Base-by-base conservation (phyloP, 2,113 vertebrate species). In the Lycaon pictus region DNA sequence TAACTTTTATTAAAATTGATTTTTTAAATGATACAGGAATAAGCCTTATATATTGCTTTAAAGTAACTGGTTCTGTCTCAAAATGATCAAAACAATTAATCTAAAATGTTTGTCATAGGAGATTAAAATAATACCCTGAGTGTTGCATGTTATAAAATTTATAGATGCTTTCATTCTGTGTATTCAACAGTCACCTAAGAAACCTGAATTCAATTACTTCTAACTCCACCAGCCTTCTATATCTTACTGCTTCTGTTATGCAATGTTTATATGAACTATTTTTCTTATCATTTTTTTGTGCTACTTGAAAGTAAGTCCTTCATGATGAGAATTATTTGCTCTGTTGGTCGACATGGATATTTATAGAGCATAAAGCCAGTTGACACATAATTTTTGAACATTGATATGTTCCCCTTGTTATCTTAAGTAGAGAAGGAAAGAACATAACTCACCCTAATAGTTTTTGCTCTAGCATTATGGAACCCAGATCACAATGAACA, bases 21-120 rank as follows among this genome's bases (percentile, higher is more conserved):
- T 97, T 93, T 90, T 90, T 95, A 96, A 88, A 51, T 84, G 56
- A 94, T 96, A 72, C 15, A 94, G 12, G 27, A 96, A 74, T 92
- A 86, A 84, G 1, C 43, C 29, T 90, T 92, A 85, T 83, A 27
- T 76, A 29, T 90, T 86, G 43, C 67, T 94, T 93, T 29, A 89
- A 95, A 92, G 69, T 96, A 96, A 90, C 27, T 95, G 7, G 15
- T 43, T 92, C 27, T 87, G 55, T 84, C 29, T 77, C n/a, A 86
- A 89, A 94, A 88, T 93, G 37, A 94, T 88, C 56, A 94, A 96
- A 96, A 62, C 27, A 95, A 93, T 92, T 95, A 88, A 96, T 92
- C 71, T 89, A 72, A 93, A 93, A 93, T 15, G 0, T 89, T 96
- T 77, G 8, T 96, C 58, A 87, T 86, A 85, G 20, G 37, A 74